A percentile compares a stretch with the other conserved stretches of the same genome.
Evolutionary conservation across 2,797 vertebrate genomes (phyloP).

Genomic region (Paramormyrops hopkinsi): DNA sequence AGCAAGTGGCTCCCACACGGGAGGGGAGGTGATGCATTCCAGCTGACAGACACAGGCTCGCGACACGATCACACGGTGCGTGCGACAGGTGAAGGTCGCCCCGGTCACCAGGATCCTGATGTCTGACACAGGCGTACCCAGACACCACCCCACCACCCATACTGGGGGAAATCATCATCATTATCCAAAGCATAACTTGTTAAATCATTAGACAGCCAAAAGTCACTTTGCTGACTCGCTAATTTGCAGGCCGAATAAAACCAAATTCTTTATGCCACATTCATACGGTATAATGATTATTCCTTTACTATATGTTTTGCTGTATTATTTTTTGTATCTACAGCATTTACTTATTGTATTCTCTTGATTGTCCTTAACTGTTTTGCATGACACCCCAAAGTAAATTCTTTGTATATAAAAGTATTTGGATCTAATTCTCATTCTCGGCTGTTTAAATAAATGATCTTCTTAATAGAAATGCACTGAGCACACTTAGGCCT

Average conservation of each 20-base stretch:
- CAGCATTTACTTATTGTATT: background rate
- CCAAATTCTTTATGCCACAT: background rate
- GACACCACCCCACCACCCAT: background rate
- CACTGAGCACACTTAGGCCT: background rate
- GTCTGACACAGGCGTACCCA: background rate
- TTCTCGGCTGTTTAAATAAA: background rate
- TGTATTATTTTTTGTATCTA: background rate
- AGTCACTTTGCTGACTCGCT: background rate
- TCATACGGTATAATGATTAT: background rate
- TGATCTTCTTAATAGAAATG: background rate
- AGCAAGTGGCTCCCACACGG: background rate
- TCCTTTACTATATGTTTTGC: background rate
- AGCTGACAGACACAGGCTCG: background rate
- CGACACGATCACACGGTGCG: background rate
- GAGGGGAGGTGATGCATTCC: background rate
- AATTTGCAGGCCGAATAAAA: background rate
- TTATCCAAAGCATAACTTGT: background rate
- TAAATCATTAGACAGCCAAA: background rate
- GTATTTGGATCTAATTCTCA: background rate
- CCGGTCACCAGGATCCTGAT: background rate
- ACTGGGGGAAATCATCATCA: background rate
- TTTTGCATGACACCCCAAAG: background rate
- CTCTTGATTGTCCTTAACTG: background rate
- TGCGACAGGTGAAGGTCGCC: background rate
- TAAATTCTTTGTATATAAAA: background rate